phyloP scores from a whole-genome alignment of 30 jellyfish, hydroid and myxozoan genomes.

The Chrysaora quinquecirrha region DNA sequence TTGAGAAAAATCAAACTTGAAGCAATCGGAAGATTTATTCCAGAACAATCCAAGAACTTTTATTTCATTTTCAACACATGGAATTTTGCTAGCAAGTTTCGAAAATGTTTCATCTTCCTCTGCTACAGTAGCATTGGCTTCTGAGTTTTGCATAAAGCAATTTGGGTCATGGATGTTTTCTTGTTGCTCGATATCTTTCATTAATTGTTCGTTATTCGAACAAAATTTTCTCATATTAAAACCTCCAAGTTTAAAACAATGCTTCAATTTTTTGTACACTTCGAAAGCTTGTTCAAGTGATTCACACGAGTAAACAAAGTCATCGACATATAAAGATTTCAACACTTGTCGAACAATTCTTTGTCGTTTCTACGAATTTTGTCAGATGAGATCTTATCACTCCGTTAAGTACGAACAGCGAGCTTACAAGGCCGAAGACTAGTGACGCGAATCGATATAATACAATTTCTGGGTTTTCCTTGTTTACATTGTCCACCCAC shows the following conservation, averaged over 20 bases:
- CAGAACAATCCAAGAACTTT: conserved; percentile 46
- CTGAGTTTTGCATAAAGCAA: background rate
- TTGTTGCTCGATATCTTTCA: too few species aligned
- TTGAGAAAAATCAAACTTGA: background rate
- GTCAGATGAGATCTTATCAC: background rate
- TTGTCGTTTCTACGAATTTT: background rate
- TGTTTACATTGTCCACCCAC: background rate
- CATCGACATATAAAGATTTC: background rate
- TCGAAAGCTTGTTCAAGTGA: background rate
- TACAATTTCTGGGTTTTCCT: conserved; percentile 5
- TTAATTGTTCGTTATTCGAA: conserved; percentile 5
- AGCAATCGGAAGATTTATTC: conserved; percentile 1
- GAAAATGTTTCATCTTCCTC: background rate
- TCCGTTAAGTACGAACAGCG: conserved; percentile 7
- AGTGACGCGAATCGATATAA: conserved; percentile 1
- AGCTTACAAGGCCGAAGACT: conserved; percentile 4
- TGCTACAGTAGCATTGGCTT: background rate
- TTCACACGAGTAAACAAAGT: background rate
- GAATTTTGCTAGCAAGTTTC: background rate
- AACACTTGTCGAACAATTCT: background rate
- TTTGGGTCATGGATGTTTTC: too few species aligned
- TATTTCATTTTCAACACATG: background rate
- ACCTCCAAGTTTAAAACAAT: conserved; percentile 6
- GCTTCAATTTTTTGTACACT: conserved; percentile 10
- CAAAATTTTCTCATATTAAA: conserved; percentile 24